Evolutionary conservation across 2,888 invertebrate species (phyloP).

Genomic region (Drosophila flavopinicola): DNA sequence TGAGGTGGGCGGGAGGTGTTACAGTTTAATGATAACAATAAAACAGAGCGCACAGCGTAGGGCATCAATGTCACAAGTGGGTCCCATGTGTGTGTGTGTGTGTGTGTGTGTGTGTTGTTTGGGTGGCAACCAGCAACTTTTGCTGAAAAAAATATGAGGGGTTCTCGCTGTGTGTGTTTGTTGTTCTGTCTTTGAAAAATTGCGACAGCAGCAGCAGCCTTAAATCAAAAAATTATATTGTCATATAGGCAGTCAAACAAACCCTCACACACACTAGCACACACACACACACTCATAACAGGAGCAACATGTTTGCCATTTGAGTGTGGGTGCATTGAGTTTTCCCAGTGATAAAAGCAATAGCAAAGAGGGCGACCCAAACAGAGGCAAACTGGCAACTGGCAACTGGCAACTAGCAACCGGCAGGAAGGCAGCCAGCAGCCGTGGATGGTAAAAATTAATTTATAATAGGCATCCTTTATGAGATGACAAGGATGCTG

Average conservation of each 20-base stretch:
- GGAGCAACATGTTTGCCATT: constrained; percentile 70
- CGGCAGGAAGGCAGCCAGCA: constrained; percentile 15
- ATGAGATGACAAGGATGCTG: constrained; percentile 79
- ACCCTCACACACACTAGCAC: constrained; percentile 18
- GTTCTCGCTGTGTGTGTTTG: constrained; percentile 30
- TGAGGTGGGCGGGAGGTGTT: constrained; percentile 54
- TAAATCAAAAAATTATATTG: constrained; percentile 79
- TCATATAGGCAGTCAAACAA: constrained; percentile 71
- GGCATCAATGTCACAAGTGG: constrained; percentile 73
- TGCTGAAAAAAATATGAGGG: constrained; percentile 56
- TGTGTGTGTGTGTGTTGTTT: constrained; percentile 12
- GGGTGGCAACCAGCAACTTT: constrained; percentile 58
- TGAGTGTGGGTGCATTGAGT: constrained; percentile 43
- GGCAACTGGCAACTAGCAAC: constrained; percentile 19
- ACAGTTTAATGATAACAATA: constrained; percentile 80
- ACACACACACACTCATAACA: constrained; percentile 24
- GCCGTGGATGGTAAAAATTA: constrained; percentile 73
- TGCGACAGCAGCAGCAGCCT: constrained; percentile 68
- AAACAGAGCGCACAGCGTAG: constrained; percentile 67
- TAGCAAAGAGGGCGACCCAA: constrained; percentile 36
- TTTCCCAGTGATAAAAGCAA: constrained; percentile 61
- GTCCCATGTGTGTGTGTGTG: constrained; percentile 13
- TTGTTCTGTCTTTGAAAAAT: constrained; percentile 63
- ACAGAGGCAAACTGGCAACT: constrained; percentile 11
- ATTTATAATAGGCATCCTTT: constrained; percentile 81